Evolutionary conservation across 2,113 vertebrate genomes (phyloP), one percentile per base, ranked within the genome.

Genomic region (Phodopus roborovskii): DNA sequence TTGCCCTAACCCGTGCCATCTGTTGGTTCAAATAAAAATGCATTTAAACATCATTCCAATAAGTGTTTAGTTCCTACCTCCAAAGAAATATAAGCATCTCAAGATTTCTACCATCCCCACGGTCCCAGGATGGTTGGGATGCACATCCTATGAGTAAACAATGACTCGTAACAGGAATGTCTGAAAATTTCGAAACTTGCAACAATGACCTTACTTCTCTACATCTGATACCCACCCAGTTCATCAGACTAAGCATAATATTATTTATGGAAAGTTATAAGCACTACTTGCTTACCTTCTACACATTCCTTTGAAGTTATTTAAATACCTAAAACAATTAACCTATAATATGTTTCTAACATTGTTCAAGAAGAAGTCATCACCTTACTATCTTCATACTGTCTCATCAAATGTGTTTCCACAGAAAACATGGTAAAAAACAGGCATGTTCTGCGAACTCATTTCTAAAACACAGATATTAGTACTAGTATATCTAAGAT

Each of bases 151-250:
- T 42, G 16, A 82, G 22, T 79, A 19, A 78, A 4, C 68, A 66
- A 17, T 28, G 20, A 92, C 64, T 87, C 16, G 50, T 88, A n/a
- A 42, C 16, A 91, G 28, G 30, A 7, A 20, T 66, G 75, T 90
- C 68, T 84, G 42, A 8, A 92, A 92, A 88, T 78, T 83, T 90
- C 53, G 60, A 97, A 94, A 66, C 28, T 94, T 83, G 62, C 8
- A 84, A 74, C 3, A 77, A 77, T 73, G 15, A n/a, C 42, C 84
- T 90, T 70, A 71, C 71, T 91, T 26, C 90, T 60, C 42, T 64
- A 45, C 24, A 50, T 94, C n/a, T 91, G 53, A 77, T 64, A 9
- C 33, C 17, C 48, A 77, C 17, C 4, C 11, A 70, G 87, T 70
- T 53, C 60, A 73, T 66, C 82, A 42, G 19, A 24, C 58, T n/a